Conservation (phyloP, 2,113 vertebrate genomes). For the Picathartes gymnocephalus region DNA sequence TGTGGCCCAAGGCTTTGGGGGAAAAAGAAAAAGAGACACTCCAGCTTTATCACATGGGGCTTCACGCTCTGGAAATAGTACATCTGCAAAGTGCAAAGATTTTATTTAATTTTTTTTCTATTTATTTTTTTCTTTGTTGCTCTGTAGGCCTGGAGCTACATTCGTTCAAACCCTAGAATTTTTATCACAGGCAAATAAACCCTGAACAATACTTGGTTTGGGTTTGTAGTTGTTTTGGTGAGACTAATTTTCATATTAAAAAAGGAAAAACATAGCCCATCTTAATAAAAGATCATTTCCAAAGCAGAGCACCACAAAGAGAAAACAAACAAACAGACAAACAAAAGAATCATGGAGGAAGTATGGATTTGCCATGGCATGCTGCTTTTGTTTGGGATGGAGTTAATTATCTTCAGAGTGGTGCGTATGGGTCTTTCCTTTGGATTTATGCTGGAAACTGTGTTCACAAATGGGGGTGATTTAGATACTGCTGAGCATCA, state of each 20-base stretch:
- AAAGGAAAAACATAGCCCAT: neutral
- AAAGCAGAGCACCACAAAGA: neutral
- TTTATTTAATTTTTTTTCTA: neutral
- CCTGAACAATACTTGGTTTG: neutral
- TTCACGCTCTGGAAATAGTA: neutral
- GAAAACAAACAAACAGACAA: neutral
- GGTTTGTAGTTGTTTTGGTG: neutral
- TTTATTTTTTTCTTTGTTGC: neutral
- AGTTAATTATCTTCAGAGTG: neutral
- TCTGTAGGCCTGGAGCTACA: neutral
- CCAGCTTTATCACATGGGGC: neutral
- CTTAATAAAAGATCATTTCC: neutral
- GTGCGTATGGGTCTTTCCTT: neutral
- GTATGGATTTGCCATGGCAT: neutral
- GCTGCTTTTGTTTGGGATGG: neutral
- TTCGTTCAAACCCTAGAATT: neutral
- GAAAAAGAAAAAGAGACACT: neutral
- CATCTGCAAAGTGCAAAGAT: neutral
- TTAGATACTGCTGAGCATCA: neutral
- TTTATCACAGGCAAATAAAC: neutral
- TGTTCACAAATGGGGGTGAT: neutral
- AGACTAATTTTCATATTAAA: neutral
- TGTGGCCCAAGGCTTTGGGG: neutral
- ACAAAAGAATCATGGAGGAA: rapidly evolving
- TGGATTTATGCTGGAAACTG: neutral